Evolutionary conservation across 1,140 invertebrate genomes (phyloP).

Genomic region (Globodera ellingtonae): DNA sequence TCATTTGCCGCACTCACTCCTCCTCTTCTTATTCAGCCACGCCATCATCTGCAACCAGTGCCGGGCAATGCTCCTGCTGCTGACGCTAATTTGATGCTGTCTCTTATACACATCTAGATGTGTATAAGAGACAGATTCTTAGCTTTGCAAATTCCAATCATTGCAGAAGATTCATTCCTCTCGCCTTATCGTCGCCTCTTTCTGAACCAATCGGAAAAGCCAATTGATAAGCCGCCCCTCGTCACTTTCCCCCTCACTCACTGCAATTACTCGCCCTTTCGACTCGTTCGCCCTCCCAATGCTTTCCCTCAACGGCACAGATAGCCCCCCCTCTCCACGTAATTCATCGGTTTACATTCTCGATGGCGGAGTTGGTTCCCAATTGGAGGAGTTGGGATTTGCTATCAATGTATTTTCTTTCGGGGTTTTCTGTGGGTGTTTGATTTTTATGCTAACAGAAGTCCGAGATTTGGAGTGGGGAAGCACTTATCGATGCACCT

Average conservation of each 20-base stretch:
- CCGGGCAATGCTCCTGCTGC: not conserved
- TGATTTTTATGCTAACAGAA: constrained; percentile 22
- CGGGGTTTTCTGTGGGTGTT: not conserved
- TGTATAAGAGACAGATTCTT: too few relatives aligned
- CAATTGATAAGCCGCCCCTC: not conserved
- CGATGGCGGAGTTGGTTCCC: constrained; percentile 33
- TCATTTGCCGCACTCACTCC: not conserved
- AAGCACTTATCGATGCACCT: constrained; percentile 32
- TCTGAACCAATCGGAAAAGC: not conserved
- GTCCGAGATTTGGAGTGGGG: constrained; percentile 36
- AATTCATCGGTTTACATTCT: constrained; percentile 10
- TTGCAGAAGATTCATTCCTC: not conserved
- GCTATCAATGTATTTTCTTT: constrained; percentile 30
- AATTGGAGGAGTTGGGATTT: constrained; percentile 37
- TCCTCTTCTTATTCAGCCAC: not conserved
- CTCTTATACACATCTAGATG: too few relatives aligned
- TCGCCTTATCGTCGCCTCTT: not conserved
- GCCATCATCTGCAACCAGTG: not conserved
- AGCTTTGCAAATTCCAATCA: too few relatives aligned
- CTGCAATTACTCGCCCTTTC: not conserved
- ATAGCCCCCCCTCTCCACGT: not conserved
- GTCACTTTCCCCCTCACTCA: not conserved
- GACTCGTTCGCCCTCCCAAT: not conserved
- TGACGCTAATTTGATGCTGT: constrained; percentile 12
- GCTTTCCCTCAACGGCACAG: not conserved